A percentile compares a stretch with the other conserved stretches of the same genome.
Evolutionary conservation across 2,888 invertebrate genomes (phyloP).

Genomic region (Amblyjoppa proteus): DNA sequence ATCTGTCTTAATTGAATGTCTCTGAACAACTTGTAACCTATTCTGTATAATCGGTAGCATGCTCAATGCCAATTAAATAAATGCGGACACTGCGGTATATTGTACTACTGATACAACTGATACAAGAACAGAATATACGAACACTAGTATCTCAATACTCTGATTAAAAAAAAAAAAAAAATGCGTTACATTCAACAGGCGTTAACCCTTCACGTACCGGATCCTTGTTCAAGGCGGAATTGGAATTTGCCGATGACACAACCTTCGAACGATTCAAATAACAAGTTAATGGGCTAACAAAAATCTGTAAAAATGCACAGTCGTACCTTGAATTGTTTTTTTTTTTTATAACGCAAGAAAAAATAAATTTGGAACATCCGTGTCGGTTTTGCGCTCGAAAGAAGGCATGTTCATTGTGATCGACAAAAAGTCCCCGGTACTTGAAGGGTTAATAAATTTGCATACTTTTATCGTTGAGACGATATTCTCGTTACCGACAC

Average conservation of each 20-base stretch:
- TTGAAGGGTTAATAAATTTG: not conserved
- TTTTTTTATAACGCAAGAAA: no score
- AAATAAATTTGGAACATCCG: no score
- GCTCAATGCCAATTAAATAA: slow-evolving; percentile 57
- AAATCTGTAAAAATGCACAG: no score
- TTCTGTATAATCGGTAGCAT: slow-evolving; percentile 60
- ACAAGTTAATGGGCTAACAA: no score
- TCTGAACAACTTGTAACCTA: slow-evolving; percentile 47
- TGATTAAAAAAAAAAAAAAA: not conserved
- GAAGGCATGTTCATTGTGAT: no score
- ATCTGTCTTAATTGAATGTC: slow-evolving; percentile 59
- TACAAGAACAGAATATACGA: slow-evolving; percentile 39
- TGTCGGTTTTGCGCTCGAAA: no score
- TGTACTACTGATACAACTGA: slow-evolving; percentile 5
- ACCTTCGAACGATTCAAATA: no score
- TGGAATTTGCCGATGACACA: no score
- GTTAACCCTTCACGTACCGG: no score
- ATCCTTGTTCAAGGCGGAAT: no score
- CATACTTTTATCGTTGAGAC: not conserved
- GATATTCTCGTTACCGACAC: not conserved
- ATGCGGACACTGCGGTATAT: slow-evolving; percentile 37
- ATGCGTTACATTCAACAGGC: not conserved
- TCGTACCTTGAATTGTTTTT: no score
- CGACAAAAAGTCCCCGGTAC: no score
- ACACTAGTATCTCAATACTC: slow-evolving; percentile 18